Evolutionary conservation across 2,888 invertebrate species (phyloP).

Genomic region (Melipona beecheii): DNA sequence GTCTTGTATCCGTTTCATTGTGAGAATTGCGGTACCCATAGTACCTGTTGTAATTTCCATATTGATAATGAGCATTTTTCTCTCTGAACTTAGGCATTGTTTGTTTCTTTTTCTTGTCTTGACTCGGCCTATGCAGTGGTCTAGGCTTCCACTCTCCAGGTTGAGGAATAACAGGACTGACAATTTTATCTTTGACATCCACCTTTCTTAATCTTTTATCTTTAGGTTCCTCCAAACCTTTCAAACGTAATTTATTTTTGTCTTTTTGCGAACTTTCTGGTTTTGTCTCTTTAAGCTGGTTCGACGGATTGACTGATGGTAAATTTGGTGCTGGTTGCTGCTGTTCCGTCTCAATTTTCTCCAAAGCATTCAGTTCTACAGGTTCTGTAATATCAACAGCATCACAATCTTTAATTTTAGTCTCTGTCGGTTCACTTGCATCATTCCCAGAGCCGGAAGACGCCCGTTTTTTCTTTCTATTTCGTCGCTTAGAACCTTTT

Average conservation of each 20-base stretch:
- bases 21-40: constrained; percentile 96
- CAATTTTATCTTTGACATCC: constrained; percentile 94
- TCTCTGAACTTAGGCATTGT: constrained; percentile 87
- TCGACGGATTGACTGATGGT: constrained; percentile 33
- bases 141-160: constrained; percentile 92
- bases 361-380: constrained; percentile 29
- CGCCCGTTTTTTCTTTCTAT: constrained; percentile 87
- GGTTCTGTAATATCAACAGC: constrained; percentile 40
- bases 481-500: constrained; percentile 87
- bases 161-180: constrained; percentile 95
- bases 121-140: constrained; percentile 85
- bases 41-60: constrained; percentile 98
- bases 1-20: constrained; percentile 92
- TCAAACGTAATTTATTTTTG: constrained; percentile 77
- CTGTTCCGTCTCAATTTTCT: constrained; percentile 33
- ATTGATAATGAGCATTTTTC: constrained; percentile 93
- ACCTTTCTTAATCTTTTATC: constrained; percentile 86
- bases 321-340: constrained; percentile 26
- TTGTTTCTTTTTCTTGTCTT: constrained; percentile 83
- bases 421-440: constrained; percentile 85
- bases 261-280: constrained; percentile 75
- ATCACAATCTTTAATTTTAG: constrained; percentile 79
- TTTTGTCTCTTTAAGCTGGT: constrained; percentile 65
- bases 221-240: constrained; percentile 80
- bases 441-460: constrained; percentile 85